Evolutionary conservation across 1,140 invertebrate species (phyloP), one percentile per base, ranked within the genome.

Genomic region (Zaprionus davidi): DNA sequence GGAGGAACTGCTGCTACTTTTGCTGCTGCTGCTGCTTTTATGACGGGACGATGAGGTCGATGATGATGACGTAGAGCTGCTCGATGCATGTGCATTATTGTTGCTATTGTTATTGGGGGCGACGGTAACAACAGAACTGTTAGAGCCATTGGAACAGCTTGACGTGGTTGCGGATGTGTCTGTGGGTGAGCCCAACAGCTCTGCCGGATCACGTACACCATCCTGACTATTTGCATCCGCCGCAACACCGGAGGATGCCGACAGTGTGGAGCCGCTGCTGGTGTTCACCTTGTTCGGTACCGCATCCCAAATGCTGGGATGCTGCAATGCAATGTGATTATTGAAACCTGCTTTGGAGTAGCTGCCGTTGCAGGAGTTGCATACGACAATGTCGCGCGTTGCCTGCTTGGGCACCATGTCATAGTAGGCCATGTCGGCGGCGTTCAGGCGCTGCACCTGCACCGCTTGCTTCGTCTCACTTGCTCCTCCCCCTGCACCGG

Each of bases 281-380:
- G 38, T 62, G 57, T 57, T 71, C 51, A 90, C 13, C 66, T 92
- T 92, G 71, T 75, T 78, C 20, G 91, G 76, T 34, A 77, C 72
- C n/a, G 84, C 71, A 56, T 88, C 82, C 91, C 91, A 92, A 7
- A 90, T 69, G 34, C 41, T 67, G 5, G 91, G 91, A 79, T 92
- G 91, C 64, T 92, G 91, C 36, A 92, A 51, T 3, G 83, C 91
- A 44, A 92, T 81, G 44, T 92, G 91, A 72, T 92, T 85, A 22
- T 86, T 87, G 60, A 92, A 92, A 22, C 91, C 91, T 1, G 88
- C 69, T 64, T 91, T 92, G 13, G 84, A 91, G 49, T 92, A 92
- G 28, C 82, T 84, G 9, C 87, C 84, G 9, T 55, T 83, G 56
- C 91, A 92, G 46, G 82, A 51, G 20, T 78, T 83, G 55, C 91